A percentile compares a stretch with the other conserved stretches of the same genome.
phyloP scores from a whole-genome alignment of 2,797 vertebrate genomes.

The Aplochiton taeniatus region DNA sequence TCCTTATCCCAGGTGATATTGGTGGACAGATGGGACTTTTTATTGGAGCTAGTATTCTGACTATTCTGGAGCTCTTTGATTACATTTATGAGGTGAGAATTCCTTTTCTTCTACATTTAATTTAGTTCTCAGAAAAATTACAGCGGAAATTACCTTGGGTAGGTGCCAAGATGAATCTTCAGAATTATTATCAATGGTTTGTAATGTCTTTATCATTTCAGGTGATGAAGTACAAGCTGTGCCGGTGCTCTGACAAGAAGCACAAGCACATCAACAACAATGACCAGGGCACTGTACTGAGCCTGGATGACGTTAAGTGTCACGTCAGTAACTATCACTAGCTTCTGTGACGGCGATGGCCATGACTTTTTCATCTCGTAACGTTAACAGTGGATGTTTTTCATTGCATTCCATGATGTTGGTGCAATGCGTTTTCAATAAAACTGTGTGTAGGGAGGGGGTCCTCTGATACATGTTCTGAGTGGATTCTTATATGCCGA shows the following conservation, averaged over 20 bases:
- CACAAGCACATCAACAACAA: slow-evolving; percentile 88
- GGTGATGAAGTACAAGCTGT: slow-evolving; percentile 94
- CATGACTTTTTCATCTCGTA: slow-evolving; percentile 16
- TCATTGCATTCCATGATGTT: slow-evolving; percentile 21
- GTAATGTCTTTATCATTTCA: slow-evolving; percentile 50
- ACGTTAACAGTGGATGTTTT: slow-evolving; percentile 30
- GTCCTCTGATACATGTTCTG: no score
- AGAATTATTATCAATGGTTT: not conserved
- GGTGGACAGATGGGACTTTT: slow-evolving; percentile 99
- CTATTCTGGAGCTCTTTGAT: slow-evolving; percentile 95
- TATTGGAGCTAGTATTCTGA: slow-evolving; percentile 96
- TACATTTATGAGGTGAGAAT: slow-evolving; percentile 93
- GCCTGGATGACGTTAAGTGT: slow-evolving; percentile 95
- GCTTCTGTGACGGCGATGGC: slow-evolving; percentile 7
- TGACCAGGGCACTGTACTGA: slow-evolving; percentile 89
- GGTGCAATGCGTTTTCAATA: slow-evolving; percentile 22
- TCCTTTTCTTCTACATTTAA: slow-evolving; percentile 4
- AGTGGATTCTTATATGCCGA: no score
- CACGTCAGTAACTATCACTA: slow-evolving; percentile 89
- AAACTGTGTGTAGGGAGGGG: no score
- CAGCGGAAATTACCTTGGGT: no score
- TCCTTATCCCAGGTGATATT: slow-evolving; percentile 87
- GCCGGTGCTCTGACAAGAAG: slow-evolving; percentile 87
- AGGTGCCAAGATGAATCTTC: no score
- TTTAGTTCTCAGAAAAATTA: not conserved